phyloP scores from a whole-genome alignment of 2,797 vertebrate genomes.

The Oophaga sylvatica region DNA sequence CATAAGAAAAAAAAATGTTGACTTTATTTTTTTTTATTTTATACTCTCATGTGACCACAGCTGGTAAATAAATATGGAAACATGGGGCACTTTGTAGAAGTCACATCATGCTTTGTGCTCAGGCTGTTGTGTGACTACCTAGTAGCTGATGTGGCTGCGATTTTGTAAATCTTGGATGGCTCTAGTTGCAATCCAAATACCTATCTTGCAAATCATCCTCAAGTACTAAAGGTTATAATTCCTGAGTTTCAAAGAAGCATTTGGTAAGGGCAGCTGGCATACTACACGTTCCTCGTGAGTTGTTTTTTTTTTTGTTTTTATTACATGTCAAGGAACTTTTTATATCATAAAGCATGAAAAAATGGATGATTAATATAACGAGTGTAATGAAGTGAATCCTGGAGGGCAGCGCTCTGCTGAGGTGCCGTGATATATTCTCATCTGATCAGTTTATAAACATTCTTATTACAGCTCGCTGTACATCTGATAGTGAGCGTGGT shows the following conservation, averaged over 20 bases:
- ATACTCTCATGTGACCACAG: neutral
- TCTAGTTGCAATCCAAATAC: neutral
- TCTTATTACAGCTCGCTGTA: neutral
- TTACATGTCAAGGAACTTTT: neutral
- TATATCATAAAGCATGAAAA: neutral
- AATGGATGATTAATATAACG: neutral
- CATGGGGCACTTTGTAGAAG: neutral
- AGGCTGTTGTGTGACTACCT: neutral
- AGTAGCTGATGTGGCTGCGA: neutral
- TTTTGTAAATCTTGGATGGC: neutral
- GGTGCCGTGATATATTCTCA: neutral
- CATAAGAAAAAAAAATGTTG: no score
- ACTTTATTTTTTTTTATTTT: no score
- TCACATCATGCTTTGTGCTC: neutral
- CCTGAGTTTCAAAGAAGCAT: neutral
- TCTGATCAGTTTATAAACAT: neutral
- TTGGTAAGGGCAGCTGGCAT: neutral
- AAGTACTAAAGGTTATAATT: constrained; percentile 2
- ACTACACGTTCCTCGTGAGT: neutral
- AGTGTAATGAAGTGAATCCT: neutral
- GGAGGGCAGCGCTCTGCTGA: neutral
- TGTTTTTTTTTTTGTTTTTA: no score
- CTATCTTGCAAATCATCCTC: neutral
- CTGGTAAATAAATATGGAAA: neutral
- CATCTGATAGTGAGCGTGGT: neutral